phyloP scores from a whole-genome alignment of 2,888 invertebrate species.

The Ethmia dodecea region DNA sequence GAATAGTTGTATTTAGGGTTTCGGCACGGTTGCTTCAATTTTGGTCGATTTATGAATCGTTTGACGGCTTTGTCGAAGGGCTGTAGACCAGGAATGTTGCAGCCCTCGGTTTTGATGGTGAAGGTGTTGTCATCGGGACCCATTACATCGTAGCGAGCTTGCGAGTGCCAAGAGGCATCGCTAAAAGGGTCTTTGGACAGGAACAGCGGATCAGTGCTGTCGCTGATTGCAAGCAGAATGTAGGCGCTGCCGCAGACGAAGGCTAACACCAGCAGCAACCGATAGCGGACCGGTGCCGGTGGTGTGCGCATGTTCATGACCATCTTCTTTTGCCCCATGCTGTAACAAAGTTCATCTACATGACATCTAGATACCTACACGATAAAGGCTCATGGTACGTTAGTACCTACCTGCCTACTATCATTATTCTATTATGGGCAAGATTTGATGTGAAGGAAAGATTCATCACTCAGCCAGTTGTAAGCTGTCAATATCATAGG shows the following conservation, averaged over 20 bases:
- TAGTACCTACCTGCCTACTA: too few species aligned
- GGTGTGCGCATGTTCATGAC: slow-evolving; percentile 24
- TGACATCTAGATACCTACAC: not conserved
- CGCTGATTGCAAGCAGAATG: slow-evolving; percentile 50
- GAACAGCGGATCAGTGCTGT: slow-evolving; percentile 41
- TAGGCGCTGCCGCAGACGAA: slow-evolving; percentile 51
- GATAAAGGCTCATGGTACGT: too few species aligned
- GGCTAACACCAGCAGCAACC: slow-evolving; percentile 51
- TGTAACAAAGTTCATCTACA: slow-evolving; percentile 34
- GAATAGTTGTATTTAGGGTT: too few species aligned
- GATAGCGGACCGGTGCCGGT: slow-evolving; percentile 39
- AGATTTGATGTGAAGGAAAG: too few species aligned
- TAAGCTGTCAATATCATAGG: too few species aligned
- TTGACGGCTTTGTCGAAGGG: slow-evolving; percentile 77
- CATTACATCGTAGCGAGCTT: slow-evolving; percentile 21
- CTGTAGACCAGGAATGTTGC: slow-evolving; percentile 81
- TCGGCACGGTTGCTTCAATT: slow-evolving; percentile 69
- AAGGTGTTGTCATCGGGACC: slow-evolving; percentile 42
- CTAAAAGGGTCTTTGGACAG: too few species aligned
- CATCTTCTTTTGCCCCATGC: slow-evolving; percentile 48
- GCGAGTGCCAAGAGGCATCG: slow-evolving; percentile 20
- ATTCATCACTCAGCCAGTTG: too few species aligned
- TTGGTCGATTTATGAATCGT: slow-evolving; percentile 69
- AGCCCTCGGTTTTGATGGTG: slow-evolving; percentile 80
- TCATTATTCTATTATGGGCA: too few species aligned